phyloP scores from a whole-genome alignment of 2,888 invertebrate genomes.

The Schizaphis graminum region DNA sequence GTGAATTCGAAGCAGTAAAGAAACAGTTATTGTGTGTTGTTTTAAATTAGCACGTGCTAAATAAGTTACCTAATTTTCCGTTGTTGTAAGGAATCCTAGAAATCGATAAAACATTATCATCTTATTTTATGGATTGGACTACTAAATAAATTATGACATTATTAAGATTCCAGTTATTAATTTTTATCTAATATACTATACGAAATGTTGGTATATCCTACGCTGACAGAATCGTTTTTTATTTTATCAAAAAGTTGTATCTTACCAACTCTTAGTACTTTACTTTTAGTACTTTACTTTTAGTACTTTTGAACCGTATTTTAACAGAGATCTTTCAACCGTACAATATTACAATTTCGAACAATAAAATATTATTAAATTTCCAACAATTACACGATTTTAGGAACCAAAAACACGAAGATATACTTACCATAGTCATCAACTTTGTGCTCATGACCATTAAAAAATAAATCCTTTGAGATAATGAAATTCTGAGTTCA shows the following conservation, averaged over 20 bases:
- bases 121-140: neutral
- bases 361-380: neutral
- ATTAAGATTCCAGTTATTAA: neutral
- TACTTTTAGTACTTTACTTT: neutral
- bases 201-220: neutral
- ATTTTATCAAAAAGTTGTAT: neutral
- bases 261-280: neutral
- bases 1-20: neutral
- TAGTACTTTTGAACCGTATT: neutral
- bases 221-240: neutral
- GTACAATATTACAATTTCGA: neutral
- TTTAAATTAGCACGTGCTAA: neutral
- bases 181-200: neutral
- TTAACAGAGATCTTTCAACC: neutral
- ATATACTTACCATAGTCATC: neutral
- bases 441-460: neutral
- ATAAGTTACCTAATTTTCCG: neutral
- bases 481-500: neutral
- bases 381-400: neutral
- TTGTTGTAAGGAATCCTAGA: neutral
- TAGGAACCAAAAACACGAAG: neutral
- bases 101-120: neutral
- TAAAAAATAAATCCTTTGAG: neutral
- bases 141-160: neutral
- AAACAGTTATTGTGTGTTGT: neutral